Evolutionary conservation across 2,797 vertebrate genomes (phyloP), one percentile per base, ranked within the genome.

Genomic region (Sciurus carolinensis): DNA sequence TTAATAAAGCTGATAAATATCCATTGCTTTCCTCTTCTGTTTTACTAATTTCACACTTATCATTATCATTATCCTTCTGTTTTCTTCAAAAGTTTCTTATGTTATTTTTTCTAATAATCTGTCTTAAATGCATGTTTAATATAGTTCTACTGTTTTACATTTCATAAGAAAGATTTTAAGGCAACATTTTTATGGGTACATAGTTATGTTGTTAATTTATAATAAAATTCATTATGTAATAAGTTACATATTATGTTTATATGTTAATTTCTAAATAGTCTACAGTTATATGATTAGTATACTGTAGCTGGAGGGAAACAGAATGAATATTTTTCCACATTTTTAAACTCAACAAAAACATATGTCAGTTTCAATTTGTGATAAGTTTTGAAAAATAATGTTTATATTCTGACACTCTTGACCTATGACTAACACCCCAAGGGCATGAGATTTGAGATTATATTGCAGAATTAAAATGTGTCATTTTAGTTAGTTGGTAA

Each of bases 291-390:
- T 71, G 4, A 47, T 79, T 72, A 3, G 14, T 28, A 94, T 90
- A 39, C 44, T 93, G 14, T 73, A 75, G 79, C 26, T 13, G 57
- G 26, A 76, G 22, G 26, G 26, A 39, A 77, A 87, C 69, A n/a
- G 26, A 90, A 39, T 83, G n/a, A 8, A 36, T 87, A 62, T 59
- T 79, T 83, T 64, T 57, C 17, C 54, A 30, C 13, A 71, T 64
- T 87, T 81, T 66, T 39, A 89, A n/a, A 87, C 14, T 83, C 81
- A 91, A 33, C 20, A 64, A 42, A 96, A 95, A 50, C 20, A 80
- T n/a, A 26, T 22, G 42, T 66, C 30, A 26, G 4, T 77, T 76
- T 39, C 9, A 47, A 76, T 93, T 84, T 96, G 62, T 94, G 72
- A 71, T 59, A 64, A 80, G 24, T 36, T 93, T 59, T 80, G 30